Percentiles rank a stretch among this genome's conserved stretches.
These are phyloP conservation scores for Xenentodon cancila DNA, from an alignment of 2,797 vertebrate species.

Conservation along the genomic window DNA sequence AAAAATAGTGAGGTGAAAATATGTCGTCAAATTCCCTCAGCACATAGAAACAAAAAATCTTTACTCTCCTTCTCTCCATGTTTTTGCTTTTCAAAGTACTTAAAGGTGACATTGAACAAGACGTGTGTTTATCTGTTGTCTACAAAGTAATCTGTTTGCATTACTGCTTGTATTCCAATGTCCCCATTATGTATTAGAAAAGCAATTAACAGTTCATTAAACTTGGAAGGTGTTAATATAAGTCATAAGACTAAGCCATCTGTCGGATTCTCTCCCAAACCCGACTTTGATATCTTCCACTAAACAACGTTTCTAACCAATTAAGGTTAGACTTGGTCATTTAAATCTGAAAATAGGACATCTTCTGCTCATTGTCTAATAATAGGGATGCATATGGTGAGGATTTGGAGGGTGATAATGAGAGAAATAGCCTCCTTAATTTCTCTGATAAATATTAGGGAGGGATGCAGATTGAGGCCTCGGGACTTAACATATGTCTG, in stretches of 20 bases:
- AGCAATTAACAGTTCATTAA: constrained; percentile 89
- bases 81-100: constrained; percentile 80
- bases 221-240: constrained; percentile 85
- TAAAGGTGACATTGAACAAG: constrained; percentile 85
- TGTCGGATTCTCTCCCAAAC: constrained; percentile 82
- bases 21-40: neutral
- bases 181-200: constrained; percentile 85
- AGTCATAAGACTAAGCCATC: constrained; percentile 87
- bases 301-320: constrained; percentile 79
- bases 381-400: constrained; percentile 84
- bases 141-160: constrained; percentile 84
- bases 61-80: constrained; percentile 41
- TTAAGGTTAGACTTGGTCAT: constrained; percentile 83
- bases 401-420: constrained; percentile 81
- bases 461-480: constrained; percentile 83
- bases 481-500: constrained; percentile 81
- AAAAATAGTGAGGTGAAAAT: neutral
- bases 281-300: constrained; percentile 77
- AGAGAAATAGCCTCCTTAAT: constrained; percentile 78
- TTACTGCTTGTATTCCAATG: constrained; percentile 80
- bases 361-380: constrained; percentile 80
- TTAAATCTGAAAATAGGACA: constrained; percentile 82
- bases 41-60: constrained; percentile 4
- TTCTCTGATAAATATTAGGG: constrained; percentile 82
- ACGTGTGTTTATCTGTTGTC: constrained; percentile 81